Conservation (phyloP, 2,113 vertebrate genomes). For the Glareola pratincola region DNA sequence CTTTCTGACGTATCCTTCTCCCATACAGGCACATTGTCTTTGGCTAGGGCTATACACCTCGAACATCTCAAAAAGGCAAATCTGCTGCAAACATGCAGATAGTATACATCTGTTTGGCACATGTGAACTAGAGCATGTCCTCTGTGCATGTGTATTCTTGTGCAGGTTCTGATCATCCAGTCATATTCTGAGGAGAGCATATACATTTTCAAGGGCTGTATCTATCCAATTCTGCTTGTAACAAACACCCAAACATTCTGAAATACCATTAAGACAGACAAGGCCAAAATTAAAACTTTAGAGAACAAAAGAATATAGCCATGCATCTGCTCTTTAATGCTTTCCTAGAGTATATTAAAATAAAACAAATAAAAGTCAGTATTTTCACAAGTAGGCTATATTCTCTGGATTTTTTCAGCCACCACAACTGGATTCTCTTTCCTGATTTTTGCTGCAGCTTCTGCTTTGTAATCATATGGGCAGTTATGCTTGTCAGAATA, state of each 20-base stretch:
- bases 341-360: slow-evolving; percentile 84
- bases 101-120: slow-evolving; percentile 71
- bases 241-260: slow-evolving; percentile 73
- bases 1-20: slow-evolving; percentile 67
- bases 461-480: slow-evolving; percentile 96
- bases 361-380: slow-evolving; percentile 76
- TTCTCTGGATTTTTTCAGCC: slow-evolving; percentile 99
- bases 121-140: slow-evolving; percentile 58
- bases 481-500: slow-evolving; percentile 99
- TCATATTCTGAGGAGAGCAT: slow-evolving; percentile 67
- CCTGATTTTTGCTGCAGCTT: slow-evolving; percentile 96
- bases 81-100: slow-evolving; percentile 74
- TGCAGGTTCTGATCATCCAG: slow-evolving; percentile 62
- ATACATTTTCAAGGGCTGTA: slow-evolving; percentile 73
- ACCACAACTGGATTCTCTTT: slow-evolving; percentile 99
- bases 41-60: slow-evolving; percentile 48
- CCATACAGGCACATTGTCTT: slow-evolving; percentile 52
- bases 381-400: slow-evolving; percentile 86
- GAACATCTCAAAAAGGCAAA: slow-evolving; percentile 71
- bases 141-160: slow-evolving; percentile 61
- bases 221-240: slow-evolving; percentile 76
- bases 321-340: slow-evolving; percentile 85
- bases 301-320: slow-evolving; percentile 81
- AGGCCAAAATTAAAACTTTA: slow-evolving; percentile 75
- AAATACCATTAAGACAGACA: slow-evolving; percentile 78